These are phyloP conservation scores for Apodemus speciosus DNA, from an alignment of 2,113 vertebrate genomes.

Conservation along the genomic window DNA sequence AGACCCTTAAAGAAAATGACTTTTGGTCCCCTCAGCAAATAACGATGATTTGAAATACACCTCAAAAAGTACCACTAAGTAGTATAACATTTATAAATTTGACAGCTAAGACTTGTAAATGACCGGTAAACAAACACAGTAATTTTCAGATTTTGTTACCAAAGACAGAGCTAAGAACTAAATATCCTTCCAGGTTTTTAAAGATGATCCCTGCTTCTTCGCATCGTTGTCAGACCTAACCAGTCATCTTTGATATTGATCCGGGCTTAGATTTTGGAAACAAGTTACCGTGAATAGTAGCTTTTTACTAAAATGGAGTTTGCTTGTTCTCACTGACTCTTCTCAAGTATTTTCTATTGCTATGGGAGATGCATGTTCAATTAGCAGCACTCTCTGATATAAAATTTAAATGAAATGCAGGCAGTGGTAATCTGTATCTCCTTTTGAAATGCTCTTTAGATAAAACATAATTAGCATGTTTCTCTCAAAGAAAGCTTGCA, in stretches of 20 bases:
- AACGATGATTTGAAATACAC: background rate
- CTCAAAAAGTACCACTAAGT: background rate
- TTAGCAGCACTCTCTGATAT: background rate
- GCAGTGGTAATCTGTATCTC: background rate
- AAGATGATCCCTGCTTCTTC: background rate
- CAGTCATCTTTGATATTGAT: background rate
- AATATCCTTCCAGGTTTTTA: background rate
- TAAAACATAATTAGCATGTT: background rate
- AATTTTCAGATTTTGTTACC: background rate
- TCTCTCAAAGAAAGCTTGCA: background rate
- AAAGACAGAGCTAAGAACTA: background rate
- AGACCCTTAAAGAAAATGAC: background rate
- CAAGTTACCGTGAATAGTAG: background rate
- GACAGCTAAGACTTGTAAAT: background rate
- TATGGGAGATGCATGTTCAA: background rate
- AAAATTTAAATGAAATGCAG: background rate
- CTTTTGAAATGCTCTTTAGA: background rate
- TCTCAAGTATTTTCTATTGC: background rate
- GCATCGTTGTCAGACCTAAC: background rate
- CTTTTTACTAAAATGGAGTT: background rate
- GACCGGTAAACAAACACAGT: background rate
- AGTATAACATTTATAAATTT: background rate
- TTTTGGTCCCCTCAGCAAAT: background rate
- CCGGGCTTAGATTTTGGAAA: background rate
- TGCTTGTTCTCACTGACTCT: background rate